Conservation (phyloP, 1,140 invertebrate genomes). For the Anadara kagoshimensis region DNA sequence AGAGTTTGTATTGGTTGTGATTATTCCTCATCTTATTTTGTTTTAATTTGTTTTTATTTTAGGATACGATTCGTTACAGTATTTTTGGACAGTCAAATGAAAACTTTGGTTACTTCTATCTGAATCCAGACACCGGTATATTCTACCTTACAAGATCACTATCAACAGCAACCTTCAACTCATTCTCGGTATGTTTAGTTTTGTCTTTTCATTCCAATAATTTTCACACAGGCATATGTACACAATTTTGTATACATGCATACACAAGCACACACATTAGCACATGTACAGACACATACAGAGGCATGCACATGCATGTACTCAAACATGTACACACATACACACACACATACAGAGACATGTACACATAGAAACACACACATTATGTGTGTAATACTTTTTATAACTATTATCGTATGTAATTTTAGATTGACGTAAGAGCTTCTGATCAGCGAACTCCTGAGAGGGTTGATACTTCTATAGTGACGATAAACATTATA, state of each 20-base stretch:
- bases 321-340: too few species aligned
- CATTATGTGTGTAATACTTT: too few species aligned
- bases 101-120: conserved; percentile 38
- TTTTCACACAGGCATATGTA: too few species aligned
- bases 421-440: conserved; percentile 28
- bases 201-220: neutral
- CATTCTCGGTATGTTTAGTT: conserved; percentile 27
- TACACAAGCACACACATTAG: too few species aligned
- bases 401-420: neutral
- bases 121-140: conserved; percentile 40
- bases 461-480: conserved; percentile 71
- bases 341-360: too few species aligned
- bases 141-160: conserved; percentile 32
- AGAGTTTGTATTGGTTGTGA: neutral
- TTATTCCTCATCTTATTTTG: too few species aligned
- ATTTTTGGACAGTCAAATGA: conserved; percentile 7
- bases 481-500: conserved; percentile 59
- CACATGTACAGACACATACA: too few species aligned
- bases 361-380: too few species aligned
- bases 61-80: conserved; percentile 17
- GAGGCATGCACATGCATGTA: too few species aligned
- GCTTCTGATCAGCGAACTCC: conserved; percentile 32
- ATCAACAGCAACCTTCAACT: conserved; percentile 6
- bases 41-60: neutral
- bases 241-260: too few species aligned